A percentile compares a stretch with the other conserved stretches of the same genome.
These are phyloP conservation scores for Chelmon rostratus DNA, from an alignment of 2,797 vertebrate genomes.

Conservation along the genomic window DNA sequence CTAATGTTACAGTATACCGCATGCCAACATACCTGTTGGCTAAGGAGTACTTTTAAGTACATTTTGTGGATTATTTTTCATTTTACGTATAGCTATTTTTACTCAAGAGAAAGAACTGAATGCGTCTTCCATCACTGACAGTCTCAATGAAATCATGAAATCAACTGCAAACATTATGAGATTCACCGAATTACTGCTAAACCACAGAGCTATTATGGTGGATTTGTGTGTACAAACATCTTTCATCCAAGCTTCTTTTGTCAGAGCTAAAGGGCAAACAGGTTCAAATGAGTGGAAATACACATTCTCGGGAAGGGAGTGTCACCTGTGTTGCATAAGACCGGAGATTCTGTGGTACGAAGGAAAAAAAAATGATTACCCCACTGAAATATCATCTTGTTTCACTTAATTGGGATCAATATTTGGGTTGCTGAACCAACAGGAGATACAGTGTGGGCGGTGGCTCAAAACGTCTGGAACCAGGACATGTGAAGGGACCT, in stretches of 20 bases:
- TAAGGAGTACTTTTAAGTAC: neutral
- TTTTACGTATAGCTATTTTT: too few relatives aligned
- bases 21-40: too few relatives aligned
- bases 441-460: fast-evolving
- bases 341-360: too few relatives aligned
- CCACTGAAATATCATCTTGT: fast-evolving
- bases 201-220: neutral
- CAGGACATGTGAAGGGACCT: constrained; percentile 12
- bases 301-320: constrained; percentile 22
- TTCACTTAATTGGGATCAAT: fast-evolving
- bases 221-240: neutral
- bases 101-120: neutral
- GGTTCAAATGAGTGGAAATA: neutral
- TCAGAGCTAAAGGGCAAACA: neutral
- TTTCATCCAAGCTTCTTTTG: neutral
- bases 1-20: too few relatives aligned
- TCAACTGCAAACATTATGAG: neutral
- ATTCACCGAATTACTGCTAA: neutral
- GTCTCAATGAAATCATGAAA: neutral
- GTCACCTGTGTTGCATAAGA: neutral
- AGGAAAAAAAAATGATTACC: neutral
- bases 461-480: neutral
- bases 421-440: neutral
- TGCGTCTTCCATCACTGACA: neutral
- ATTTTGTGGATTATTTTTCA: too few relatives aligned